Evolutionary conservation across 2,888 invertebrate species (phyloP), one percentile per base, ranked within the genome.

Genomic region (Gari tellinella): DNA sequence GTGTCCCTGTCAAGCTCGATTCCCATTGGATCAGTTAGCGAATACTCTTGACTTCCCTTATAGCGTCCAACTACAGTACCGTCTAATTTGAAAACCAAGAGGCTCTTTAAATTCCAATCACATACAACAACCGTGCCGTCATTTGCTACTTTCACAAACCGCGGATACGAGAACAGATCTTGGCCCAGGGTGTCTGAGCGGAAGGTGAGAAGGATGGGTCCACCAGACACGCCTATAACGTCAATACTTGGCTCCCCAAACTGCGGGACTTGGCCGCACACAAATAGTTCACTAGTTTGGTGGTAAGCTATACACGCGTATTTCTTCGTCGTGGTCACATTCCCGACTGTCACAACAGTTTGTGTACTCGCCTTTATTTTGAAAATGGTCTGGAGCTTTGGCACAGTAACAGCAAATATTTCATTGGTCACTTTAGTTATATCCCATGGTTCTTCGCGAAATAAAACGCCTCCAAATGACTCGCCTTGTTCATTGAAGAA

Each of bases 261-360:
- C 19, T 81, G 84, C 1, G 76, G 78, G 21, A 80, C 80, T 46
- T 79, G 76, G 10, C 84, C 80, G 43, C 84, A 82, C 23, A 84
- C 70, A 17, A 80, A 75, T 37, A 53, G 26, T 41, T 72, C 60
- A 23, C 51, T 68, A 5, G 46, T 26, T 38, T 51, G 62, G 38
- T 61, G 65, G 38, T 63, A 79, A 1, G 68, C 61, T 1, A 79
- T 25, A 45, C 72, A 79, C 10, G 75, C 74, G 49, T 79, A 79
- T 26, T 53, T 61, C 14, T 75, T 62, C 8, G 43, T 48, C 2
- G 79, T 79, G n/a, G 57, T 25, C 7, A 79, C 46, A 3, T 68
- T 68, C 19, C 69, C 57, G 7, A 49, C 72, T 19, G 72, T 66
- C 17, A 66, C 55, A 8, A 75, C 56, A 40, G 49, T 53, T 12